Evolutionary conservation across 2,888 invertebrate genomes (phyloP), one percentile per base, ranked within the genome.

Genomic region (Pristionchus exspectatus): DNA sequence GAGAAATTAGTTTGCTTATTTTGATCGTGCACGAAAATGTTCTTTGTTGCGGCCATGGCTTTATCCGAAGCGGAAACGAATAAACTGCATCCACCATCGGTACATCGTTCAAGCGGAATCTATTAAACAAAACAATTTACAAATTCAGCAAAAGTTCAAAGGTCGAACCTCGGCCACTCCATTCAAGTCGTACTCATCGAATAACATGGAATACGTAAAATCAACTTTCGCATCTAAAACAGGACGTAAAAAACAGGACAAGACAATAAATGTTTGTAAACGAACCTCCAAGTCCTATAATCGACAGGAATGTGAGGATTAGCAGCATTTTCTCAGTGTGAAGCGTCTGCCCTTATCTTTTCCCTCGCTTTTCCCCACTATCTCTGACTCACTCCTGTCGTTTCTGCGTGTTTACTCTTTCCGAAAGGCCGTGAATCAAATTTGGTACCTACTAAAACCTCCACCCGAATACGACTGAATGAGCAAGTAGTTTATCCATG

Each of bases 171-270:
- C 69, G 3, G 21, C 24, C 74, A 21, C 74, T 38, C 38, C 74
- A 38, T 38, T 74, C 74, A 74, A 74, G 21, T 74, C 74, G 18
- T 38, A 38, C 74, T 74, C 74, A 10, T 74, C 74, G 38, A 74
- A 44, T 0, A 74, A 24, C 74, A 38, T 38, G 1, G 74, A 74
- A 21, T 74, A 74, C 10, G 74, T 74, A 24, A 74, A 74, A 38
- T 38, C 74, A 16, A 74, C 74, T 21, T 74, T 74, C 10, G 74
- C 74, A 74, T 74, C 74, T 74, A 33, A 21, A 74, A 74, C 33
- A 18, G 14, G 21, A 24, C 44, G 21, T 33, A 0, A 38, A 33
- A 74, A n/a, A n/a, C n/a, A n/a, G n/a, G n/a, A n/a, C n/a, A n/a
- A n/a, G n/a, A 21, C 38, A 16, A 7, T 2, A 9, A 74, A 74